These are phyloP conservation scores for Tupaia tana DNA, from an alignment of 2,113 vertebrate genomes.

Conservation along the genomic window DNA sequence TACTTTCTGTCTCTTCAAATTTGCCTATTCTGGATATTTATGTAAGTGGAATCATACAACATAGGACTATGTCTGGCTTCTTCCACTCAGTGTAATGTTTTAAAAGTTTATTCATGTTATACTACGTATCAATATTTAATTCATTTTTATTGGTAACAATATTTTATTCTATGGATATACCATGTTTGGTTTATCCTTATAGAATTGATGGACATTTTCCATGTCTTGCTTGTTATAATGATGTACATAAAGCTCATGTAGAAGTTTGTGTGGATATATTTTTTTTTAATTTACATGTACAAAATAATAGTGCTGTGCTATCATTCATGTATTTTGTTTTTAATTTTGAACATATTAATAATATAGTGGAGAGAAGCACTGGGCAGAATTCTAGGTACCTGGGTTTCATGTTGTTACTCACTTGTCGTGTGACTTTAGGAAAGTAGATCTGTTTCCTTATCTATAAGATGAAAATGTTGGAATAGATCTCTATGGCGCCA, in stretches of 20 bases:
- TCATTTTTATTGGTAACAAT: constrained; percentile 11
- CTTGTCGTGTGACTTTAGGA: neutral
- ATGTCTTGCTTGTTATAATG: constrained; percentile 6
- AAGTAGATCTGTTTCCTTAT: neutral
- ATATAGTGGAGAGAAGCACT: neutral
- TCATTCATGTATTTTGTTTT: constrained; percentile 30
- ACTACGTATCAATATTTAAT: neutral
- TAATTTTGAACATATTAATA: neutral
- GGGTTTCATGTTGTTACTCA: neutral
- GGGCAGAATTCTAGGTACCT: neutral
- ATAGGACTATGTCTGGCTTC: neutral
- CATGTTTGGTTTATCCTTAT: neutral
- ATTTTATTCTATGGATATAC: neutral
- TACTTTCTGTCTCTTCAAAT: constrained; percentile 8
- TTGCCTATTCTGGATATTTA: neutral
- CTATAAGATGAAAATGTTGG: neutral
- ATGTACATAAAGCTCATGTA: neutral
- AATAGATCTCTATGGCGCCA: neutral
- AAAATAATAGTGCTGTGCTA: neutral
- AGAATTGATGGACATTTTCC: neutral
- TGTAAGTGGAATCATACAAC: neutral
- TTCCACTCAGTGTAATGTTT: neutral
- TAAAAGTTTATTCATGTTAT: neutral
- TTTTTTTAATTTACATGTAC: neutral
- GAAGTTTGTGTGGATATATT: neutral